These are phyloP conservation scores for Ctenosaura bakeri DNA, from an alignment of 2,797 vertebrate genomes.

Conservation along the genomic window DNA sequence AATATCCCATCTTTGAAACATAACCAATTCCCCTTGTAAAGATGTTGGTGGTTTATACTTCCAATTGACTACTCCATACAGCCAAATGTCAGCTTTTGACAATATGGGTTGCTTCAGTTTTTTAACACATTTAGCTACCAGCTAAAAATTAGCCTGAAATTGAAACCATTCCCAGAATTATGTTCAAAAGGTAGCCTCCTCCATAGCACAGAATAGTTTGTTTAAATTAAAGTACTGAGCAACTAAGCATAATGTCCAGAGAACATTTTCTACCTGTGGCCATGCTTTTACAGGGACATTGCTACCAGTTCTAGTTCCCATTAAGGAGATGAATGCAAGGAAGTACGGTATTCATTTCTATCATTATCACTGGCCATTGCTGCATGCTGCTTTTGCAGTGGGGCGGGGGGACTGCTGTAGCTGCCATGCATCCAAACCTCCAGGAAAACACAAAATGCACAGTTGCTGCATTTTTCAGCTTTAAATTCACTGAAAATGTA, in stretches of 20 bases:
- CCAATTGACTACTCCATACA: background rate
- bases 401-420: too few relatives aligned
- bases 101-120: background rate
- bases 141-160: slow-evolving; percentile 70
- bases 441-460: too few relatives aligned
- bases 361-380: background rate
- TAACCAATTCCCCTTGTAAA: background rate
- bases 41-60: fast-evolving
- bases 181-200: slow-evolving; percentile 49
- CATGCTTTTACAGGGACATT: too few relatives aligned
- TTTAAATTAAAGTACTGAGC: slow-evolving; percentile 35
- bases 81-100: background rate
- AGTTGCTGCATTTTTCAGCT: too few relatives aligned
- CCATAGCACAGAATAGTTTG: background rate
- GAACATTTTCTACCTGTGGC: too few relatives aligned
- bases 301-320: too few relatives aligned
- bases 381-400: background rate
- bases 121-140: slow-evolving; percentile 42
- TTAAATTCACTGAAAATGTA: too few relatives aligned
- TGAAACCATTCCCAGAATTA: slow-evolving; percentile 48
- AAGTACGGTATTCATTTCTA: background rate
- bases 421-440: too few relatives aligned
- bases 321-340: background rate
- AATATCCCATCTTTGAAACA: background rate
- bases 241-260: background rate